Evolutionary conservation across 2,797 vertebrate genomes (phyloP).

Genomic region (Urocyon cinereoargenteus): DNA sequence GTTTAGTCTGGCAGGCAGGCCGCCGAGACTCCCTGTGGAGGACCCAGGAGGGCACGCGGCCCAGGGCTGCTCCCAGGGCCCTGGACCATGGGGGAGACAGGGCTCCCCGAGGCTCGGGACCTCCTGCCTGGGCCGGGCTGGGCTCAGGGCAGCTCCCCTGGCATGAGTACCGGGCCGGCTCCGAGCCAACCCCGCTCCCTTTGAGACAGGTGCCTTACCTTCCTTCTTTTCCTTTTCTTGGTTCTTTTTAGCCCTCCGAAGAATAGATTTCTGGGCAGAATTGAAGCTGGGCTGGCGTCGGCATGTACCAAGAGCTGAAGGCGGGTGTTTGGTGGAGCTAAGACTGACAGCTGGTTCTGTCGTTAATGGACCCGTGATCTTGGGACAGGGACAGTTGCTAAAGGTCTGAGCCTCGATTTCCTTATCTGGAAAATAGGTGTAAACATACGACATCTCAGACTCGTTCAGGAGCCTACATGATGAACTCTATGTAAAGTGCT

Average conservation of each 20-base stretch:
- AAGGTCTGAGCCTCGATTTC: not conserved
- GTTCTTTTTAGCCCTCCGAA: not conserved
- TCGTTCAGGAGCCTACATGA: not conserved
- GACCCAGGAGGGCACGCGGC: not conserved
- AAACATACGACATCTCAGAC: not conserved
- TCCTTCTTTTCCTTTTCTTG: not conserved
- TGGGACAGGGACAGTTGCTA: not conserved
- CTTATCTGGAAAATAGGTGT: not conserved
- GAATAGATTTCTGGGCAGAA: not conserved
- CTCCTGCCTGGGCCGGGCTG: constrained; percentile 56
- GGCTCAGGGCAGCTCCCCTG: constrained; percentile 70
- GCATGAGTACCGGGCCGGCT: not conserved
- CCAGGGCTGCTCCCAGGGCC: not conserved
- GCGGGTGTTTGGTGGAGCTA: not conserved
- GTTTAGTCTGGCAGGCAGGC: constrained; percentile 75
- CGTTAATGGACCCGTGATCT: not conserved
- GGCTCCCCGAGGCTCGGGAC: not conserved
- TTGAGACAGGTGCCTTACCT: not conserved
- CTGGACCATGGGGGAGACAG: not conserved
- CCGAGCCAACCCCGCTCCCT: constrained; percentile 60
- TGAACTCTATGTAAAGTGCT: not conserved
- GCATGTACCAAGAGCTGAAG: not conserved
- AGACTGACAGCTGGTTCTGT: not conserved
- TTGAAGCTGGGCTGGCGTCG: not conserved
- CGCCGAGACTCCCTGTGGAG: constrained; percentile 58